phyloP scores from a whole-genome alignment of 2,797 vertebrate genomes.

The Tapirus indicus region DNA sequence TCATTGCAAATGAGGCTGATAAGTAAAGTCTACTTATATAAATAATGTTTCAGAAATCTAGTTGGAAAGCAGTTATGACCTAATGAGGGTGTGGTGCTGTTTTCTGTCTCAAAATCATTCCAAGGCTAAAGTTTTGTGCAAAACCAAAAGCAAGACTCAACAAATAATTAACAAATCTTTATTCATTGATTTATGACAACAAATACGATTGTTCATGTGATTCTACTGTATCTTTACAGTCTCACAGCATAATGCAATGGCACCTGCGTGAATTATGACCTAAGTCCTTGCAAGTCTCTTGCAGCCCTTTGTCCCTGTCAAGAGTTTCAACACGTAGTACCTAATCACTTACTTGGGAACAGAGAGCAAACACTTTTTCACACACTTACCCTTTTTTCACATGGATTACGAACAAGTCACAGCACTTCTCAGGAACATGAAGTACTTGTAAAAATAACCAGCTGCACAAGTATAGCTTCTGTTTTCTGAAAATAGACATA shows the following conservation, averaged over 20 bases:
- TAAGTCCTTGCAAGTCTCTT: not conserved
- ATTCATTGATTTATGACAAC: constrained; percentile 23
- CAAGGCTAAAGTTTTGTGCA: constrained; percentile 1
- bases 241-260: not conserved
- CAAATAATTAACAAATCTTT: constrained; percentile 56
- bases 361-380: constrained; percentile 28
- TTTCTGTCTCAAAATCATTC: constrained; percentile 53
- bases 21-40: constrained; percentile 48
- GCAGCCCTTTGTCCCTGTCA: not conserved
- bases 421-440: constrained; percentile 54
- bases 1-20: constrained; percentile 60
- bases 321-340: not conserved
- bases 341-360: constrained; percentile 53
- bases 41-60: constrained; percentile 47
- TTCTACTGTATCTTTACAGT: not conserved
- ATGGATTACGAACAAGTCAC: constrained; percentile 46
- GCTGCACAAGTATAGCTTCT: not conserved
- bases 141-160: constrained; percentile 54
- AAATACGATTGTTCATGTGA: not conserved
- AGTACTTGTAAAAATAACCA: constrained; percentile 63
- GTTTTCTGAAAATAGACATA: constrained; percentile 4
- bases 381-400: not conserved
- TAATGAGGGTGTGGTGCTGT: constrained; percentile 61
- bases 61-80: constrained; percentile 56
- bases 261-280: not conserved